phyloP scores from a whole-genome alignment of 2,797 vertebrate genomes.

The Pipistrellus pipistrellus region DNA sequence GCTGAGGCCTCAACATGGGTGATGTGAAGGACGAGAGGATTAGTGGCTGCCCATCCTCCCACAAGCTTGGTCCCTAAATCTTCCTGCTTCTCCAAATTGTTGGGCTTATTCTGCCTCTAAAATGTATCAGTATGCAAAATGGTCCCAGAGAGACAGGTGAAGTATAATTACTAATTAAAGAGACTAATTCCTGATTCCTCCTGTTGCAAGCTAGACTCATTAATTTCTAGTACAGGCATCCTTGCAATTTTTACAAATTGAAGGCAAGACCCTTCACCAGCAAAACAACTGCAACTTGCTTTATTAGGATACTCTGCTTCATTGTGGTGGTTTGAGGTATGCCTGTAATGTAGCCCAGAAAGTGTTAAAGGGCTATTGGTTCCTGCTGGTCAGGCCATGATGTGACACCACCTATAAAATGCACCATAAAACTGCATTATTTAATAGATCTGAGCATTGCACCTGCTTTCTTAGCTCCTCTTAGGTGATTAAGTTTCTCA shows the following conservation, averaged over 20 bases:
- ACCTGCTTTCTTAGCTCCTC: conserved; percentile 66
- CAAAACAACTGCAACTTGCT: background rate
- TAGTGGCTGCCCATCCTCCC: background rate
- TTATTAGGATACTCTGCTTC: background rate
- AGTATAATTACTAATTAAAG: background rate
- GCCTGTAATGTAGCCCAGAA: background rate
- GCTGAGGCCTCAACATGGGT: background rate
- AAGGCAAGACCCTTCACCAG: background rate
- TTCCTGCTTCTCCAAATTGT: background rate
- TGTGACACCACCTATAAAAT: background rate
- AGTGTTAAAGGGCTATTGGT: conserved; percentile 37
- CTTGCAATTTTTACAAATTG: background rate
- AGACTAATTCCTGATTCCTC: background rate
- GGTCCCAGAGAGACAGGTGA: conserved; percentile 8
- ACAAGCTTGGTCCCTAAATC: background rate
- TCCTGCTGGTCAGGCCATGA: conserved; percentile 41
- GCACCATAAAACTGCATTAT: conserved; percentile 20
- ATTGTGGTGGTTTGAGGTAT: background rate
- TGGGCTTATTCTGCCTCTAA: background rate
- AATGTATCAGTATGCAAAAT: background rate
- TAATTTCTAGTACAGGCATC: background rate
- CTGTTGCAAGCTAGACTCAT: background rate
- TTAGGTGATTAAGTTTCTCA: conserved; percentile 64
- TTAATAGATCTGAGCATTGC: conserved; percentile 49
- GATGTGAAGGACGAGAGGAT: background rate